Evolutionary conservation across 53 echinoderm and acorn worm genomes (phyloP), one percentile per base, ranked within the genome.

Genomic region (Paracentrotus lividus): DNA sequence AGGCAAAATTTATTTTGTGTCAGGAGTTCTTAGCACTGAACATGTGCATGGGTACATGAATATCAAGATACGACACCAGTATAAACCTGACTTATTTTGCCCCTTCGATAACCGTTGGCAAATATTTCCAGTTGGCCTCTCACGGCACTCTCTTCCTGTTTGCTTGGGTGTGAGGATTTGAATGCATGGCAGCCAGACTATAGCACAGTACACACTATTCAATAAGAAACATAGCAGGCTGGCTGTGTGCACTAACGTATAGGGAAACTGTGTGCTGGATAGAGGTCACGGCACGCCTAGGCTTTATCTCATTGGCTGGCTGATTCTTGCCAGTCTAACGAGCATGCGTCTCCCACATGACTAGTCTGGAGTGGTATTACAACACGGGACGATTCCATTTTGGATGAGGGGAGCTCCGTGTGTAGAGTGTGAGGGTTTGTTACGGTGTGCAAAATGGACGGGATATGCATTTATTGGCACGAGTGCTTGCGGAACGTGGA

Each of bases 301-400:
- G 32, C 53, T 49, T 72, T 34, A 16, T 53, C 90, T 90, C 69
- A 90, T 90, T 90, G 90, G 90, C 56, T 90, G 45, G 42, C 89
- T 90, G 69, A 21, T 40, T 89, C 44, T 57, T 90, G 72, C 90
- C 72, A 52, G 72, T 72, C 90, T 89, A 52, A 72, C 90, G 90
- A 72, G 68, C 90, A 90, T 90, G 75, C 90, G 72, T 66, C 72
- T 68, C 72, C 51, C 90, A 47, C 90, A 69, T 90, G 90, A 90
- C 52, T 69, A 68, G 33, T 69, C 43, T 61, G 59, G 64, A 88
- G 88, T 90, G 68, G 90, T 49, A 32, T 51, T 68, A 5, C 68
- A 49, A 8, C 42, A 26, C 32, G 49, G 52, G 90, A 44, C 90
- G 33, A 67, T 90, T n/a, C 90, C 90, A 90, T 29, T 67, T 68